A percentile compares a stretch with the other conserved stretches of the same genome.
These are phyloP conservation scores for Sarcophaga carnaria DNA, from an alignment of 2,888 invertebrate species.

Conservation along the genomic window DNA sequence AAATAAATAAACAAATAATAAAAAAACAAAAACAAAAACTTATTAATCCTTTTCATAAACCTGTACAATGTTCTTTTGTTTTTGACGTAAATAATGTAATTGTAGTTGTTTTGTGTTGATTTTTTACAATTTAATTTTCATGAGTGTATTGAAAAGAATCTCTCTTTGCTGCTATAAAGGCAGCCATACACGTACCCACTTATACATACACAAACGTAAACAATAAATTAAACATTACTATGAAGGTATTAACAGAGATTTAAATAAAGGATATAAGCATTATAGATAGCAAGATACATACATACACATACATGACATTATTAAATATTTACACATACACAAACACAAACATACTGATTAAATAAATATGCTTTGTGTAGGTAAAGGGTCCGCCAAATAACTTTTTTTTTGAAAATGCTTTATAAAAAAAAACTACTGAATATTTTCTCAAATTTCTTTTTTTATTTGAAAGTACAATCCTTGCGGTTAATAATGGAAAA, in stretches of 20 bases:
- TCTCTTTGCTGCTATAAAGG: not conserved
- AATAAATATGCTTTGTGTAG: no score
- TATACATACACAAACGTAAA: not conserved
- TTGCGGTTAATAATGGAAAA: no score
- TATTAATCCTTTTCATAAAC: slow-evolving; percentile 12
- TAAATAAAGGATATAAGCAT: not conserved
- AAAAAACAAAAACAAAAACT: not conserved
- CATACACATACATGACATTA: not conserved
- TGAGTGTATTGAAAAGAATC: not conserved
- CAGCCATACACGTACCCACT: no score
- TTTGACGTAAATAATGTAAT: slow-evolving; percentile 21
- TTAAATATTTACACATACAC: slow-evolving; percentile 9
- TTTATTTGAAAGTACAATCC: no score
- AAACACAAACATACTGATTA: no score
- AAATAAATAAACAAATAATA: not conserved
- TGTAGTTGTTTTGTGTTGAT: not conserved
- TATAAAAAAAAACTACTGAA: no score
- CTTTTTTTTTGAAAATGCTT: no score
- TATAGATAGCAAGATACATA: not conserved
- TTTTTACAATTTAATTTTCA: slow-evolving; percentile 33
- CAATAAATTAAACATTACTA: not conserved
- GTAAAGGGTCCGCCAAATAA: no score
- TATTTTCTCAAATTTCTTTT: no score
- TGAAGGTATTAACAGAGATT: slow-evolving; percentile 9
- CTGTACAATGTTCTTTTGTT: slow-evolving; percentile 3